phyloP scores from a whole-genome alignment of 2,888 invertebrate species.

The Agrotis exclamationis region DNA sequence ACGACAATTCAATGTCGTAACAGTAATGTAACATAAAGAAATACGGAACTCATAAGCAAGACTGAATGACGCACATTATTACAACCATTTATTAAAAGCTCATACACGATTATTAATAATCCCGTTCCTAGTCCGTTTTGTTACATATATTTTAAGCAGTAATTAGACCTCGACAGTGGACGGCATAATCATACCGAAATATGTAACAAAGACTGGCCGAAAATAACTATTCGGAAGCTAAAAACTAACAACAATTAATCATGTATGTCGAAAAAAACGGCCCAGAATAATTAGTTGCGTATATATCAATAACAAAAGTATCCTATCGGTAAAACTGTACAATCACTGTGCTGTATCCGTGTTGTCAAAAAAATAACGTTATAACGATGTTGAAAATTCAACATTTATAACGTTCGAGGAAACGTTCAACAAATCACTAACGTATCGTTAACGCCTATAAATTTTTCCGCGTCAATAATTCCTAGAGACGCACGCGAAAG shows the following conservation, averaged over 20 bases:
- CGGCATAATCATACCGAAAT: constrained; percentile 24
- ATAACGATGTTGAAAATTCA: constrained; percentile 3
- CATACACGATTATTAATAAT: constrained; percentile 47
- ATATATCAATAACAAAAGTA: constrained; percentile 40
- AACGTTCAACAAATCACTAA: constrained; percentile 41
- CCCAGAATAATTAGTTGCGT: constrained; percentile 34
- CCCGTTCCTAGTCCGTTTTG: constrained; percentile 31
- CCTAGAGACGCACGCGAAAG: neutral
- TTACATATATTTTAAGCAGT: constrained; percentile 21
- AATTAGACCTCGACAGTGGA: neutral
- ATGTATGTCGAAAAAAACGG: constrained; percentile 33
- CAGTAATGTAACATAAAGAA: constrained; percentile 49
- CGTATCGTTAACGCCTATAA: constrained; percentile 27
- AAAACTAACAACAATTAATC: constrained; percentile 42
- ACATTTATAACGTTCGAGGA: constrained; percentile 33
- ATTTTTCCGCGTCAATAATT: constrained; percentile 33
- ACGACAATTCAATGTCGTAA: constrained; percentile 65
- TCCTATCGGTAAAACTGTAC: constrained; percentile 18
- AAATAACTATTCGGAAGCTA: constrained; percentile 29
- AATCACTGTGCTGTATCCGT: constrained; percentile 39
- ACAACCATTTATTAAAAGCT: constrained; percentile 32
- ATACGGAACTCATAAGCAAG: constrained; percentile 61
- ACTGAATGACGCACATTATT: constrained; percentile 50
- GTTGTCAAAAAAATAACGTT: constrained; percentile 37
- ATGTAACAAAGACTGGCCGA: constrained; percentile 12